Conservation (phyloP, 2,113 vertebrate species). For the Sterrhoptilus dennistouni region DNA sequence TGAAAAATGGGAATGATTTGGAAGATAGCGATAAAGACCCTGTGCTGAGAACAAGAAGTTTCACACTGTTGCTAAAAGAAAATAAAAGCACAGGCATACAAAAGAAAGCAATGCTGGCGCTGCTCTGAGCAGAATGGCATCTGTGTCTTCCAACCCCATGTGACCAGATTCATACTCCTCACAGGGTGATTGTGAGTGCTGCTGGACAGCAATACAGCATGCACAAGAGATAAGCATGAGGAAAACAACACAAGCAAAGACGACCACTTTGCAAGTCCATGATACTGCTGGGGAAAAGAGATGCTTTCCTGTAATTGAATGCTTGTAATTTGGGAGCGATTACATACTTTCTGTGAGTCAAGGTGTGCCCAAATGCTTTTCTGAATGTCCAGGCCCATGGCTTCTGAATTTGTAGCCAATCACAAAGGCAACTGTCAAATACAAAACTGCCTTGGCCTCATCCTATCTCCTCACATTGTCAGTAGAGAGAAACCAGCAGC, state of each 20-base stretch:
- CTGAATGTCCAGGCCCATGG: neutral
- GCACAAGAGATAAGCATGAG: neutral
- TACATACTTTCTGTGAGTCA: neutral
- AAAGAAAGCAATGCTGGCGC: neutral
- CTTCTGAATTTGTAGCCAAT: neutral
- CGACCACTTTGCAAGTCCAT: rapidly evolving
- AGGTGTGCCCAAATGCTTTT: neutral
- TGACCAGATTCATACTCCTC: neutral
- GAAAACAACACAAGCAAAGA: neutral
- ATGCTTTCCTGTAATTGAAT: neutral
- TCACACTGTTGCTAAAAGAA: neutral
- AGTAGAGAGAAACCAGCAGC: neutral
- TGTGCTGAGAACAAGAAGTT: neutral
- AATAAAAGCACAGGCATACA: neutral
- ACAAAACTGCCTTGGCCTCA: neutral
- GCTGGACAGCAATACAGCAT: neutral
- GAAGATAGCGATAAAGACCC: neutral
- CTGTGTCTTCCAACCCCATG: neutral
- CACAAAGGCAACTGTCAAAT: neutral
- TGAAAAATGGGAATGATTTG: neutral
- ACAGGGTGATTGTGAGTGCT: rapidly evolving
- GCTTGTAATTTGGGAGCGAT: neutral
- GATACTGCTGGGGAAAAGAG: neutral
- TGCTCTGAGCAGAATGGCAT: neutral
- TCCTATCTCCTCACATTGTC: neutral